Percentiles rank a stretch among this genome's conserved stretches.
These are phyloP conservation scores for Ashinkailepas kermadecensis DNA, from an alignment of 2,888 invertebrate genomes.

Conservation along the genomic window DNA sequence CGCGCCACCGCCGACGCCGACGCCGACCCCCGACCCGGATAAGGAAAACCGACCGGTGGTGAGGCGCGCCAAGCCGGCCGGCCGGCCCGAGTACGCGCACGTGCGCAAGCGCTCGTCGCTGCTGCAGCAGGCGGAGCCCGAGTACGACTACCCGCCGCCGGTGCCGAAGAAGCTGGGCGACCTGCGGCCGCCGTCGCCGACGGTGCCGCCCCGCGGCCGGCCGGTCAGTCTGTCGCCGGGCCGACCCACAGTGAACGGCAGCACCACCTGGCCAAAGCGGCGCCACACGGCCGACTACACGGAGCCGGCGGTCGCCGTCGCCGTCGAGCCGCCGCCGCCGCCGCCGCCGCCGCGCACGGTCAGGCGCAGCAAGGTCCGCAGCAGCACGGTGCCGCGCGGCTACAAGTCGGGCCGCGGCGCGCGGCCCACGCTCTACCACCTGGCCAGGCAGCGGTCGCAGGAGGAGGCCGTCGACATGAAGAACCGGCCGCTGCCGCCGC, in stretches of 20 bases:
- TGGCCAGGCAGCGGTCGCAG: constrained; percentile 13
- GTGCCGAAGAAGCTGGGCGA: constrained; percentile 13
- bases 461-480: constrained; percentile 2
- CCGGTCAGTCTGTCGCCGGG: constrained; percentile 3
- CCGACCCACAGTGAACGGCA: neutral
- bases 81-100: constrained; percentile 17
- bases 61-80: neutral
- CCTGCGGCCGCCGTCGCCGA: neutral
- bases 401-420: neutral
- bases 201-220: neutral
- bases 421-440: constrained; percentile 5
- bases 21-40: neutral
- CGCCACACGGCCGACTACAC: neutral
- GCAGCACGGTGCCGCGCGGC: constrained; percentile 1
- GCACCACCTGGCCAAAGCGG: constrained; percentile 2
- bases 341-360: constrained; percentile 8
- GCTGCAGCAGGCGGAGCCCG: neutral
- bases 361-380: neutral
- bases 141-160: constrained; percentile 18
- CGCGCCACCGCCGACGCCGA: neutral
- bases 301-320: neutral
- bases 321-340: neutral
- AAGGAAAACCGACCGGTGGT: neutral
- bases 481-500: constrained; percentile 21
- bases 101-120: constrained; percentile 13